These are phyloP conservation scores for Oryzias melastigma DNA, from an alignment of 2,113 vertebrate genomes.

Conservation along the genomic window DNA sequence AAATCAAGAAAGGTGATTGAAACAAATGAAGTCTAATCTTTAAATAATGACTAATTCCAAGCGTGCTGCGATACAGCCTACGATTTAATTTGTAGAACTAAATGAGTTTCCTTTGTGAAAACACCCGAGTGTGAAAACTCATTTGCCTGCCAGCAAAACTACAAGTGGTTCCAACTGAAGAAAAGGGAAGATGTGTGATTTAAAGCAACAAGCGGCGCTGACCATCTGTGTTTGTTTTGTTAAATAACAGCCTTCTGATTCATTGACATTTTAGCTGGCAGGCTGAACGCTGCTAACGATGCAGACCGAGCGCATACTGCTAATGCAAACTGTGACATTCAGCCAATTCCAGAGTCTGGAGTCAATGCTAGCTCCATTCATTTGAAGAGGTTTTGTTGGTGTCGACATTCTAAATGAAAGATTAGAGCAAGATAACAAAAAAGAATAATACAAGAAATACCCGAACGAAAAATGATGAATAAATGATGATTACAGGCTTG, in stretches of 20 bases:
- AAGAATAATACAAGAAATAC: no score
- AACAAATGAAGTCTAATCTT: neutral
- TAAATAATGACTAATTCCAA: conserved; percentile 3
- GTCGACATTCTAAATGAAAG: neutral
- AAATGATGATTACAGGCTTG: no score
- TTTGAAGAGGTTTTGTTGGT: conserved; percentile 1
- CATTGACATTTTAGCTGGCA: conserved; percentile 7
- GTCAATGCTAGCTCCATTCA: neutral
- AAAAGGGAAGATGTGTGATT: conserved; percentile 16
- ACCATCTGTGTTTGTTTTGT: conserved; percentile 30
- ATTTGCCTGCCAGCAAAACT: conserved; percentile 13
- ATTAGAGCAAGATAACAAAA: no score
- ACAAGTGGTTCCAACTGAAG: conserved; percentile 13
- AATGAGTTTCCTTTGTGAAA: conserved; percentile 19
- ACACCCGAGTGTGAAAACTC: conserved; percentile 34
- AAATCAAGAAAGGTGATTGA: neutral
- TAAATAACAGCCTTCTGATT: conserved; percentile 1
- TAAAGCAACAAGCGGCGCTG: conserved; percentile 2
- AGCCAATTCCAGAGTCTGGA: neutral
- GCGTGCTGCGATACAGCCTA: conserved; percentile 2
- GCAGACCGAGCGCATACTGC: neutral
- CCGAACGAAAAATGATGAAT: no score
- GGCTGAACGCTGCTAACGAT: neutral
- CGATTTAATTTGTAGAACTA: conserved; percentile 21
- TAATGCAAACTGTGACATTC: conserved; percentile 5